Base-by-base conservation (phyloP, 2,888 invertebrate genomes). In the Didymodactylos carnosus region DNA sequence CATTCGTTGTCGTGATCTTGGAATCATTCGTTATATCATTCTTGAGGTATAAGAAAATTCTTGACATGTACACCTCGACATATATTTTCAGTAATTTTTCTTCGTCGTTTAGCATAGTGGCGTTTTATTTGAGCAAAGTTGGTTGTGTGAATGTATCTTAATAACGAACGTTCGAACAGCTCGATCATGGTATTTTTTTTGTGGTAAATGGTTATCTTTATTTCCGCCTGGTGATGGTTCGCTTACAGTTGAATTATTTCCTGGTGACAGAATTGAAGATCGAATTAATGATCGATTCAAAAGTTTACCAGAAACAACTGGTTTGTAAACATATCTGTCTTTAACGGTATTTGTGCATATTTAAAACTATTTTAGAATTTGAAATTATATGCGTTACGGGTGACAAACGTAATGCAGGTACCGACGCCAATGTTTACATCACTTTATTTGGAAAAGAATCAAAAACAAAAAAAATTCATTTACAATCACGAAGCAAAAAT, bases 341-440 rank as follows among this genome's bases (percentile, higher is more conserved):
- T 8, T 5, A 11, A 23, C 25, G 49, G 6, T 23, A 14, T 51
- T 13, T 27, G 14, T 6, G 6, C 5, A 41, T 70, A 14, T 53
- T 72, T 25, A 39, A 39, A n/a, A 49, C 35, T 53, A 39, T 71
- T 25, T n/a, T 79, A 82, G 83, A 82, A 73, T 83, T 83, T 76
- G 82, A 83, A 76, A 78, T 83, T 11, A 80, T 81, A 8, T 80
- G 79, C 8, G 80, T 83, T 14, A 83, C 83, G 0, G 83, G 83
- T 19, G 81, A 81, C 75, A 76, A 77, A 71, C 72, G 75, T 25
- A 79, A 78, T 14, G 81, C 80, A 23, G 82, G 82, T 13, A 83
- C 83, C 40, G 80, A 81, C 77, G 80, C 83, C 16, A 81, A 82
- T 76, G 82, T 82, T 25, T 83, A 78, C 35, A 49, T 75, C 8